Base-by-base conservation (phyloP, 1,140 invertebrate genomes). In the Microplitis mediator region DNA sequence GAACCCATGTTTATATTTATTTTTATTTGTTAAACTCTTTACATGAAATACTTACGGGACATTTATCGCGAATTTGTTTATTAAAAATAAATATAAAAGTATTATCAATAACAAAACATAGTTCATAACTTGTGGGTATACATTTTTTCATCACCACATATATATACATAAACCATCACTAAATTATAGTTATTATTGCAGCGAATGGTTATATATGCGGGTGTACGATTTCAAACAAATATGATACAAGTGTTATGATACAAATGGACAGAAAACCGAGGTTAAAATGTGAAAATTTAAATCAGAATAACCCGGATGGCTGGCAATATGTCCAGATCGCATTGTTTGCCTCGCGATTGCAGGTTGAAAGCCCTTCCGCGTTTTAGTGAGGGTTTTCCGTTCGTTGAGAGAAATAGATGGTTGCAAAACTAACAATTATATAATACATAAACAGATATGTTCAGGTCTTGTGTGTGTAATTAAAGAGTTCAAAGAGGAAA, bases 301-400 rank as follows among this genome's bases (percentile, higher is more conserved):
- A 83, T 84, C 80, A 81, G 77, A 83, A 82, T 82, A 77, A 80
- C 76, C 73, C 72, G 78, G 78, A 80, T 76, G 74, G 68, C 50
- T 65, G 56, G 73, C 76, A 78, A 80, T 82, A 82, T 82, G 81
- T 81, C 78, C 75, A 70, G 74, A 81, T 80, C 74, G 75, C 73
- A 81, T 82, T 82, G 81, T 82, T 79, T 78, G 52, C 14, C 14
- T 68, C 36, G 50, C 45, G 50, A 50, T 34, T 52, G 65, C 50
- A 67, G 65, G 50, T 54, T 67, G 31, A 67, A 54, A 74, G 72
- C 72, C 62, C 72, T 70, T 63, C 39, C 63, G 63, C 61, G 56
- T 69, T 73, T 70, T 45, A 45, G 60, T 39, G 56, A 73, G 72
- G 72, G 65, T 73, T 73, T 73, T 69, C 72, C 72, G 68, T 68